Evolutionary conservation across 2,888 invertebrate genomes (phyloP).

Genomic region (Cephus runcator): DNA sequence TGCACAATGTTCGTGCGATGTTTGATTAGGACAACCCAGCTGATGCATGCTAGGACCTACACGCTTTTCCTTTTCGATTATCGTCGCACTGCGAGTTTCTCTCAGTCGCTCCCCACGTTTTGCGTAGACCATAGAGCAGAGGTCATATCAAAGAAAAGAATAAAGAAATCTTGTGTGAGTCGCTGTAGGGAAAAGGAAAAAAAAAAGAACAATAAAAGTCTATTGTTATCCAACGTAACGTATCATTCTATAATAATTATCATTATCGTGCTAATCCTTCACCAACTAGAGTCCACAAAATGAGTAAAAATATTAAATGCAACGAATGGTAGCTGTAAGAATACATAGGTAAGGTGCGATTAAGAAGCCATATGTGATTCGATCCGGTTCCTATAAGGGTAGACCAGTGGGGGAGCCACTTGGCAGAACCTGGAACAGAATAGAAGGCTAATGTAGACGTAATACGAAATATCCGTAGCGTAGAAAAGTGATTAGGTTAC

Average conservation of each 20-base stretch:
- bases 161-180: not conserved
- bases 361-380: not conserved
- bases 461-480: conserved; percentile 54
- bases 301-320: not conserved
- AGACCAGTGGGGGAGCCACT: not conserved
- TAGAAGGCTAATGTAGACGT: conserved; percentile 39
- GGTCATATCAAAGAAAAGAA: not conserved
- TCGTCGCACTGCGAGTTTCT: conserved; percentile 19
- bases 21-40: conserved; percentile 63
- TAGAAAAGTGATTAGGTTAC: conserved; percentile 59
- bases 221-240: not conserved
- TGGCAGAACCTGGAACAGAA: not conserved
- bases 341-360: not conserved
- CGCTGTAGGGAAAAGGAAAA: not conserved
- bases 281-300: not conserved
- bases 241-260: not conserved
- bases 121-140: not conserved
- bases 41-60: conserved; percentile 44
- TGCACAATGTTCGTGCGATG: conserved; percentile 53
- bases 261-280: not conserved
- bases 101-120: not conserved
- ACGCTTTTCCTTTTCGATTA: conserved; percentile 27
- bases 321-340: not conserved
- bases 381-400: not conserved
- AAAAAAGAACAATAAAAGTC: not conserved